phyloP scores from a whole-genome alignment of 2,888 invertebrate species.

The Allacma fusca region DNA sequence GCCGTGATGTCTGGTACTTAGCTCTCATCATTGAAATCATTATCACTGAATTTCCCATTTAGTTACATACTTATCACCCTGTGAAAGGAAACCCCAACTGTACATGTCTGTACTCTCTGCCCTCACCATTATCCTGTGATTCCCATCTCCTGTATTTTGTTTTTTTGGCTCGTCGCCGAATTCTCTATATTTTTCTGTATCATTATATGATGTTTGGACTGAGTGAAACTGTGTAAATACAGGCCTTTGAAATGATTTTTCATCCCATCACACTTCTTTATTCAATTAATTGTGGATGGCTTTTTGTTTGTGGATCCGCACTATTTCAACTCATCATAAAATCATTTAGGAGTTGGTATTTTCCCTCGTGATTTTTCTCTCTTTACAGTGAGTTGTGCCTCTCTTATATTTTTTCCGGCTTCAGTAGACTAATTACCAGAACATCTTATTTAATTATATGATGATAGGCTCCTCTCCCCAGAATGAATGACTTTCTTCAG shows the following conservation, averaged over 20 bases:
- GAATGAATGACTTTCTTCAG: too few species aligned
- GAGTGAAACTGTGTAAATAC: background rate
- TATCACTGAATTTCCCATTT: too few species aligned
- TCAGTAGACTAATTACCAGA: too few species aligned
- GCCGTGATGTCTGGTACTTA: too few species aligned
- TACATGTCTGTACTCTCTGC: too few species aligned
- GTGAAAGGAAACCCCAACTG: too few species aligned
- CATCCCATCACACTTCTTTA: background rate
- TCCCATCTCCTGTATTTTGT: background rate
- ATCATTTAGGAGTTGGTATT: background rate
- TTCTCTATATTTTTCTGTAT: background rate
- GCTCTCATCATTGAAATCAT: too few species aligned
- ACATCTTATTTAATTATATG: too few species aligned
- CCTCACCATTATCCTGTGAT: background rate
- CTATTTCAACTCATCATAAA: slow-evolving; percentile 8
- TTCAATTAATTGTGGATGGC: background rate
- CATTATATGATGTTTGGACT: background rate
- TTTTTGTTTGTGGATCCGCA: background rate
- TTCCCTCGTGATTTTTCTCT: background rate
- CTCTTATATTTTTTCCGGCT: too few species aligned
- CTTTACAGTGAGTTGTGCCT: too few species aligned
- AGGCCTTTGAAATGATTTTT: background rate
- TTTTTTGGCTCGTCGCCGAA: background rate
- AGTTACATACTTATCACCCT: too few species aligned
- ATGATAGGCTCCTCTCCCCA: too few species aligned